phyloP scores from a whole-genome alignment of 2,113 vertebrate species.

The Orthonyx spaldingii region DNA sequence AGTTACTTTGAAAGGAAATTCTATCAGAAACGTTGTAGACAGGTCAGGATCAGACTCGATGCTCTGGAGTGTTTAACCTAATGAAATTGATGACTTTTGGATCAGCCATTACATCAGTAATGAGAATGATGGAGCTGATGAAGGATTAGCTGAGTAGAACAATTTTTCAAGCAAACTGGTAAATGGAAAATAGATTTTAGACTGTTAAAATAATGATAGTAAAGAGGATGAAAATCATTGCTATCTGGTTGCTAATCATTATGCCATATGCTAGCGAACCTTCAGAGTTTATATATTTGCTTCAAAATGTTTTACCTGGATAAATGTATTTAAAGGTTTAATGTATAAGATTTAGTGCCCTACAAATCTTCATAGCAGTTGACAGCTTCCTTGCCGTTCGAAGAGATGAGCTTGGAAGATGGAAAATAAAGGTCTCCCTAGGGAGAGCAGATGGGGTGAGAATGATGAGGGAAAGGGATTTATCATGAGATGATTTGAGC shows the following conservation, averaged over 20 bases:
- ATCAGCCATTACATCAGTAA: not conserved
- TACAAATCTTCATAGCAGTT: slow-evolving; percentile 63
- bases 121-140: not conserved
- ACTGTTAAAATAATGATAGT: slow-evolving; percentile 44
- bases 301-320: slow-evolving; percentile 62
- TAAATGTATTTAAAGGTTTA: slow-evolving; percentile 62
- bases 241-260: slow-evolving; percentile 60
- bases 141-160: not conserved
- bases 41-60: not conserved
- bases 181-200: slow-evolving; percentile 31
- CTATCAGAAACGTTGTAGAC: not conserved
- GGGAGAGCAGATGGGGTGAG: slow-evolving; percentile 59
- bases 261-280: slow-evolving; percentile 55
- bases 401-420: slow-evolving; percentile 58
- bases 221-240: slow-evolving; percentile 8
- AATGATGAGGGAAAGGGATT: slow-evolving; percentile 59
- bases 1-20: not conserved
- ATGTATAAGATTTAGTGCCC: slow-evolving; percentile 55
- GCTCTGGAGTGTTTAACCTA: not conserved
- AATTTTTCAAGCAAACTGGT: not conserved
- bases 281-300: slow-evolving; percentile 31
- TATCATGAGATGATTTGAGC: slow-evolving; percentile 56
- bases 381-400: slow-evolving; percentile 49
- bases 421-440: slow-evolving; percentile 37
- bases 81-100: not conserved